These are phyloP conservation scores for Limnodromus scolopaceus DNA, from an alignment of 2,797 vertebrate genomes.

Conservation along the genomic window DNA sequence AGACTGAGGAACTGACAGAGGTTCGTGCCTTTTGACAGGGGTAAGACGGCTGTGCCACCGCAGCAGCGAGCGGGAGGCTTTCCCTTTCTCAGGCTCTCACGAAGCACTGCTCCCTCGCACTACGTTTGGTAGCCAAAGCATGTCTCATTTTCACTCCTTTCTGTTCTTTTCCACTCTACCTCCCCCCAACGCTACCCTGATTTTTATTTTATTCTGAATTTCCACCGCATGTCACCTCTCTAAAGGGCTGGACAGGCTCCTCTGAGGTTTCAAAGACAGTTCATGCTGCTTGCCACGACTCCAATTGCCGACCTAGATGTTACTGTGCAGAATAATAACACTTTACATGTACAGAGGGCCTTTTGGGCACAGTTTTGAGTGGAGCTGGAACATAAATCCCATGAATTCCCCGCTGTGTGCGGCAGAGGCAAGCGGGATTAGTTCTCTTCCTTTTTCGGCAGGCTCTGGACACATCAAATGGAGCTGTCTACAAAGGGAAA, in stretches of 20 bases:
- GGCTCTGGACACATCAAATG: background rate
- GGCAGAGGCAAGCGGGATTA: background rate
- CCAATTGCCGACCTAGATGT: background rate
- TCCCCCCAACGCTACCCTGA: background rate
- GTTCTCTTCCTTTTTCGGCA: conserved; percentile 20
- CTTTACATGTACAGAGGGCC: background rate
- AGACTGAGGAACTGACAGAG: background rate
- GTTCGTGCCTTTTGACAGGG: background rate
- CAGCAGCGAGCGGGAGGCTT: background rate
- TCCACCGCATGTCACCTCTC: background rate
- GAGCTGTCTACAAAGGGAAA: background rate
- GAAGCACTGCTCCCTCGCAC: background rate
- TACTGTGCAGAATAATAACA: background rate
- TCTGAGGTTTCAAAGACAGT: background rate
- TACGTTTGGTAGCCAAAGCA: background rate
- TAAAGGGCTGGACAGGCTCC: background rate
- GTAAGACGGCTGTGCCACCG: background rate
- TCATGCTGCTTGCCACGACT: background rate
- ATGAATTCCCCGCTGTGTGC: background rate
- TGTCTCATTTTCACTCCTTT: background rate
- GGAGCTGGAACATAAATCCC: background rate
- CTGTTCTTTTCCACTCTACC: background rate
- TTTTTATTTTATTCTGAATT: background rate
- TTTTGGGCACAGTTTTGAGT: background rate
- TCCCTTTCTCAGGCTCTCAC: rapidly evolving